Percentiles rank a stretch among this genome's conserved stretches.
Evolutionary conservation across 2,888 invertebrate species (phyloP).

Genomic region (Limenitis arthemis): DNA sequence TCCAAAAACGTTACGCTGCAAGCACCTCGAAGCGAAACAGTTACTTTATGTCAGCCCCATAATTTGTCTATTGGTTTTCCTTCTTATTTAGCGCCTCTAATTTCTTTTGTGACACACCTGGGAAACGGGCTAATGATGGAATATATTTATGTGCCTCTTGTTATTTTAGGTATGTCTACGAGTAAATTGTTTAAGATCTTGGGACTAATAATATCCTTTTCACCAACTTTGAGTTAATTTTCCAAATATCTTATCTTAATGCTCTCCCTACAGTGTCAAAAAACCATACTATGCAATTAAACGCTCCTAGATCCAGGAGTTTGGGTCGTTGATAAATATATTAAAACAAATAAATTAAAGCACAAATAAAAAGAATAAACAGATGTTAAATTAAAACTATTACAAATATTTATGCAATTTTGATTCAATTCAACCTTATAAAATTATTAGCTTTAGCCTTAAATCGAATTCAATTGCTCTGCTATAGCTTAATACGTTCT

Average conservation of each 20-base stretch:
- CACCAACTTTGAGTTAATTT: too few species aligned
- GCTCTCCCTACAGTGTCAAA: too few species aligned
- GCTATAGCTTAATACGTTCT: conserved; percentile 4
- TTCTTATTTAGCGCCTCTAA: conserved; percentile 22
- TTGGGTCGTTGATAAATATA: too few species aligned
- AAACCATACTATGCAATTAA: too few species aligned
- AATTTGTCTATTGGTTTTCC: conserved; percentile 53
- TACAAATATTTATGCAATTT: neutral
- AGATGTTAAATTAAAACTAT: neutral
- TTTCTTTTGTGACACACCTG: conserved; percentile 25
- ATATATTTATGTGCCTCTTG: conserved; percentile 16
- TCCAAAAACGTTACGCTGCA: conserved; percentile 51
- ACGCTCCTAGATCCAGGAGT: too few species aligned
- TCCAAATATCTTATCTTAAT: too few species aligned
- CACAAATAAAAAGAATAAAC: too few species aligned
- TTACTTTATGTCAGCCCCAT: conserved; percentile 46
- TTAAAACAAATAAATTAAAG: too few species aligned
- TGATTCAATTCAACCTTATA: neutral
- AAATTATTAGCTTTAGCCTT: conserved; percentile 1
- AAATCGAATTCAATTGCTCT: conserved; percentile 2
- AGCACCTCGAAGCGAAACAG: conserved; percentile 35
- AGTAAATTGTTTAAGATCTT: too few species aligned
- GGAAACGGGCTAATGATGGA: conserved; percentile 20
- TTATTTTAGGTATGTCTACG: conserved; percentile 2
- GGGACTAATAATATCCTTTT: too few species aligned